These are phyloP conservation scores for Cecropterus lyciades DNA, from an alignment of 1,140 invertebrate genomes.

Conservation along the genomic window DNA sequence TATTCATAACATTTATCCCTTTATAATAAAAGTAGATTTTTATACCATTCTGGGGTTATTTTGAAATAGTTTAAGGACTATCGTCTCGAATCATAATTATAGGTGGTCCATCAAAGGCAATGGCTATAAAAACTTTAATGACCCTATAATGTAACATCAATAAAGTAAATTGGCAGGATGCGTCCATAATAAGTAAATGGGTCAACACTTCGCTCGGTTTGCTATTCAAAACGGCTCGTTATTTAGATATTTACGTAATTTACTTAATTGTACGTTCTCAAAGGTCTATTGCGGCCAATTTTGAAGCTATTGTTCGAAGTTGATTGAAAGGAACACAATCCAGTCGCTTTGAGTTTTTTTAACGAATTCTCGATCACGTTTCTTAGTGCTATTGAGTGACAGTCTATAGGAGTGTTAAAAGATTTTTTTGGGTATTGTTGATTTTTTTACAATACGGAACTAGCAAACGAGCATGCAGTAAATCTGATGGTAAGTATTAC, in stretches of 20 bases:
- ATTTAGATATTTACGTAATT: conserved; percentile 37
- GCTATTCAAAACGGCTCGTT: conserved; percentile 45
- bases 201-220: conserved; percentile 54
- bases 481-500: no score
- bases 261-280: conserved; percentile 32
- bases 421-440: conserved; percentile 29
- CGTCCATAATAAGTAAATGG: conserved; percentile 68
- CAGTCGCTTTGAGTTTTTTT: conserved; percentile 40
- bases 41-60: conserved; percentile 64
- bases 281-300: conserved; percentile 29
- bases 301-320: conserved; percentile 27
- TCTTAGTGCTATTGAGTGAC: conserved; percentile 50
- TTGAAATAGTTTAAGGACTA: conserved; percentile 77
- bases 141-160: conserved; percentile 75
- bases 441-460: conserved; percentile 26
- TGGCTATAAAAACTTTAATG: conserved; percentile 76
- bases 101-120: conserved; percentile 60
- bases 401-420: conserved; percentile 65
- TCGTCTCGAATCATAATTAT: conserved; percentile 72
- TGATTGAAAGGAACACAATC: conserved; percentile 34
- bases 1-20: conserved; percentile 51
- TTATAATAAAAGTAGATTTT: conserved; percentile 65
- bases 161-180: conserved; percentile 81
- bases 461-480: conserved; percentile 38
- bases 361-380: conserved; percentile 63